phyloP scores from a whole-genome alignment of 2,888 invertebrate genomes.

The Mythimna loreyi region DNA sequence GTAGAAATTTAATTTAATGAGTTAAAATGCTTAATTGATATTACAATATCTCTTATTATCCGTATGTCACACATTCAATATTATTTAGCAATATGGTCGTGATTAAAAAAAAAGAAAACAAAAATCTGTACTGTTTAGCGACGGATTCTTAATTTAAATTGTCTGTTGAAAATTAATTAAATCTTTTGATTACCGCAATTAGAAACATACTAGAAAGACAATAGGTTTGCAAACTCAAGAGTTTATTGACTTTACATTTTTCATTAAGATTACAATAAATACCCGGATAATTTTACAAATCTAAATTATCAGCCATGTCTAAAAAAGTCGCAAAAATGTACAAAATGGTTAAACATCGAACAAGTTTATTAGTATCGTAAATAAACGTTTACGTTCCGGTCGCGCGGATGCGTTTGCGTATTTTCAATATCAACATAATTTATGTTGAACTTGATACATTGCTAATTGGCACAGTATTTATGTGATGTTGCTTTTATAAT shows the following conservation, averaged over 20 bases:
- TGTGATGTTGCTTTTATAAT: conserved; percentile 60
- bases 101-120: too few species aligned
- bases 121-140: too few species aligned
- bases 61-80: too few species aligned
- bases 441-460: conserved; percentile 67
- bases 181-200: too few species aligned
- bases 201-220: too few species aligned
- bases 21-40: not conserved
- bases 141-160: too few species aligned
- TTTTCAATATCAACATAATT: conserved; percentile 67
- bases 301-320: not conserved
- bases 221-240: too few species aligned
- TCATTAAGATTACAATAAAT: not conserved
- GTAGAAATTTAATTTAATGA: too few species aligned
- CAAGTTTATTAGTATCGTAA: conserved; percentile 62
- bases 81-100: too few species aligned
- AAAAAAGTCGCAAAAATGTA: conserved; percentile 31
- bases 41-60: too few species aligned
- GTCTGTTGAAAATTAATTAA: too few species aligned
- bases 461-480: conserved; percentile 68
- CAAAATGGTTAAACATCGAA: conserved; percentile 57
- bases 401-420: conserved; percentile 59
- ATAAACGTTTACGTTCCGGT: conserved; percentile 61
- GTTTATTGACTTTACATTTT: too few species aligned
- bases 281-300: not conserved